Evolutionary conservation across 2,888 invertebrate genomes (phyloP).

Genomic region (Drosophila nr. medialis): DNA sequence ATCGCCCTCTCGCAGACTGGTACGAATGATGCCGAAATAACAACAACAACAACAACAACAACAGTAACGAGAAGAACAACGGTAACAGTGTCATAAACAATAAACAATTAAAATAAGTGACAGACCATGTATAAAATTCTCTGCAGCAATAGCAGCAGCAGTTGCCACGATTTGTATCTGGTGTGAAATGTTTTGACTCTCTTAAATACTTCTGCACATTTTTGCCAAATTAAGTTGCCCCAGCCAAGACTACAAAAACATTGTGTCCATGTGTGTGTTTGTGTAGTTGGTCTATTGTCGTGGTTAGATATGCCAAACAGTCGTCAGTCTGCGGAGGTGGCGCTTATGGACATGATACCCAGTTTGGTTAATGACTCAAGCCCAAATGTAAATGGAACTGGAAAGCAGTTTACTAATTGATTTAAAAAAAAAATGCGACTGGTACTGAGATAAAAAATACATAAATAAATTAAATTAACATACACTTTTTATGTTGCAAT

Average conservation of each 20-base stretch:
- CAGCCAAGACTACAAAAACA: neutral
- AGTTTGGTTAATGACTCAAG: constrained; percentile 44
- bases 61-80: constrained; percentile 30
- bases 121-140: constrained; percentile 69
- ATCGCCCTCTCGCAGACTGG: constrained; percentile 78
- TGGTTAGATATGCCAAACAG: neutral
- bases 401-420: constrained; percentile 4
- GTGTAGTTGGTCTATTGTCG: constrained; percentile 18
- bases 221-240: constrained; percentile 38
- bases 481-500: neutral
- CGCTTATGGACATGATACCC: constrained; percentile 27
- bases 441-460: neutral
- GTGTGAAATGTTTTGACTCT: constrained; percentile 55
- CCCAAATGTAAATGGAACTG: neutral
- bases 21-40: constrained; percentile 58
- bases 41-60: constrained; percentile 18
- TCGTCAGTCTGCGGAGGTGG: constrained; percentile 5
- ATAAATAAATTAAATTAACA: neutral
- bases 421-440: neutral
- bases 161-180: constrained; percentile 63
- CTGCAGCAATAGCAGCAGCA: constrained; percentile 45
- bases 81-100: constrained; percentile 62
- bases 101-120: constrained; percentile 78
- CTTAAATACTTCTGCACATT: constrained; percentile 30
- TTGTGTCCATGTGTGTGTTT: neutral